Evolutionary conservation across 2,113 vertebrate species (phyloP).

Genomic region (Colistium nudipinnis): DNA sequence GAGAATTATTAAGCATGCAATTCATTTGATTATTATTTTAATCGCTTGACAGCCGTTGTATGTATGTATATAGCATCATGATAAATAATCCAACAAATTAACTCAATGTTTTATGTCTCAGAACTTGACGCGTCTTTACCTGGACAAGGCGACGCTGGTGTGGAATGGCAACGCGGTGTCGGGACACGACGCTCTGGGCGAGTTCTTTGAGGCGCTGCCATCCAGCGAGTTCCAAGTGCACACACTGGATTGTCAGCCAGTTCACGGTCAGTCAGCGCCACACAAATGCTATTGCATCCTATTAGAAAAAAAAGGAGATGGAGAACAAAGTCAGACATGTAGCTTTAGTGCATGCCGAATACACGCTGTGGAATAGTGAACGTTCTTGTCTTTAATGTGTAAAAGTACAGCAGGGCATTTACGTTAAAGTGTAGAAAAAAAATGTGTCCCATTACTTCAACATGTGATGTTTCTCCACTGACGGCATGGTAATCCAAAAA

Average conservation of each 20-base stretch:
- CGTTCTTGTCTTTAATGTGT: too few species aligned
- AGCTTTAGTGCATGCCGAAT: too few species aligned
- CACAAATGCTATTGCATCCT: not conserved
- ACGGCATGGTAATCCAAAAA: not conserved
- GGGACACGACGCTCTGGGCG: slow-evolving; percentile 89
- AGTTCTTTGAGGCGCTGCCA: slow-evolving; percentile 96
- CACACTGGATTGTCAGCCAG: slow-evolving; percentile 94
- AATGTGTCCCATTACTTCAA: not conserved
- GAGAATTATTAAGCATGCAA: too few species aligned
- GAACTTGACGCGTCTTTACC: slow-evolving; percentile 91
- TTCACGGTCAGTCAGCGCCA: slow-evolving; percentile 85
- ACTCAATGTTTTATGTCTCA: too few species aligned
- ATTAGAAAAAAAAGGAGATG: too few species aligned
- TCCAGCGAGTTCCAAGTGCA: slow-evolving; percentile 95
- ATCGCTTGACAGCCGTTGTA: too few species aligned
- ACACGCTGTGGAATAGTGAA: too few species aligned
- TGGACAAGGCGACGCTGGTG: slow-evolving; percentile 93
- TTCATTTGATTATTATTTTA: too few species aligned
- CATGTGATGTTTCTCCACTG: not conserved
- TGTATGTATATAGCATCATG: too few species aligned
- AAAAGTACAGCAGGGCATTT: not conserved
- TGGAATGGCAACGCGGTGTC: slow-evolving; percentile 97
- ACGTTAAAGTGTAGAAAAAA: not conserved
- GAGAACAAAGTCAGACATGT: too few species aligned
- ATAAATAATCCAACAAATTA: too few species aligned